Conservation (phyloP, 2,888 invertebrate genomes). For the Chironomus riparius region DNA sequence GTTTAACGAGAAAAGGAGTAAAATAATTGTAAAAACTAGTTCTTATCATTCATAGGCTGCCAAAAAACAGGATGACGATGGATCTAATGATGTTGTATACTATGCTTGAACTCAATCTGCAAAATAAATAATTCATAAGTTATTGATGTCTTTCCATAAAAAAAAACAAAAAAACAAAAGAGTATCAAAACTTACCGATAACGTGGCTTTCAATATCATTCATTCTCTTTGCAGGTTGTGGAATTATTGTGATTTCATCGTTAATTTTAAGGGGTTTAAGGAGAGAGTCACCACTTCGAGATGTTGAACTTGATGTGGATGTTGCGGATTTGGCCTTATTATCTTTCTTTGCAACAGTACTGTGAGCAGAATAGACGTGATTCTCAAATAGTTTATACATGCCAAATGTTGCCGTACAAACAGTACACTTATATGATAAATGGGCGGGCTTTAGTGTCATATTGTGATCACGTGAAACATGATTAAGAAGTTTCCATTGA, state of each 20-base stretch:
- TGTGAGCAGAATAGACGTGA: conserved; percentile 88
- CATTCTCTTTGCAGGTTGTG: conserved; percentile 57
- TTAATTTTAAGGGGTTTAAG: conserved; percentile 77
- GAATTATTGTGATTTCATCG: conserved; percentile 82
- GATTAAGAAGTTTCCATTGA: conserved; percentile 86
- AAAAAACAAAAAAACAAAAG: no score
- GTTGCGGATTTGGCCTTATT: conserved; percentile 31
- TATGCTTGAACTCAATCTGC: background rate
- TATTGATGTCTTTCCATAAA: no score
- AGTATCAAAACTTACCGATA: conserved; percentile 35
- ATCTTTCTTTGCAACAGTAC: conserved; percentile 75
- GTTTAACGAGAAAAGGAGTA: no score
- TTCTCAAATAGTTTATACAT: conserved; percentile 94
- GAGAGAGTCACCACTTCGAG: conserved; percentile 48
- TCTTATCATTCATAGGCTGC: background rate
- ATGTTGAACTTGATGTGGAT: conserved; percentile 34
- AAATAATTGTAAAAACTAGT: no score
- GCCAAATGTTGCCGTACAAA: conserved; percentile 88
- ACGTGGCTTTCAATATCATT: conserved; percentile 43
- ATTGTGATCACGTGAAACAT: conserved; percentile 85
- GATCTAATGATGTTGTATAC: background rate
- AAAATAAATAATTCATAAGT: background rate
- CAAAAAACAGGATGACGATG: background rate
- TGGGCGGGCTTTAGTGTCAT: conserved; percentile 88
- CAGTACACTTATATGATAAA: conserved; percentile 89